Evolutionary conservation across 2,797 vertebrate species (phyloP).

Genomic region (Pseudochirops cupreus): DNA sequence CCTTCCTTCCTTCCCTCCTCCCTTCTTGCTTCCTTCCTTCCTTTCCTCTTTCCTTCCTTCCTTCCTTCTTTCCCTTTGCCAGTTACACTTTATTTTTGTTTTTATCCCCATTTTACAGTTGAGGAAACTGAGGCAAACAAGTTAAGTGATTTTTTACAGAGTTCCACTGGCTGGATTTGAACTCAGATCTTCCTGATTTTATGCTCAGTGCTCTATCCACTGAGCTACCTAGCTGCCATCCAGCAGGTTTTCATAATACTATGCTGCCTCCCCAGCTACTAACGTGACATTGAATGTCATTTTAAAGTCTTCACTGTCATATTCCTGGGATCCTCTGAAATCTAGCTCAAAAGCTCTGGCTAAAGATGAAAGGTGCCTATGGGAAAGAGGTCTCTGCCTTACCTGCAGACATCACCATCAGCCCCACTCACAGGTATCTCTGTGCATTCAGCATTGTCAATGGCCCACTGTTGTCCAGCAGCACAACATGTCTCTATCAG

Average conservation of each 20-base stretch:
- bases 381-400: conserved; percentile 40
- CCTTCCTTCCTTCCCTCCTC: background rate
- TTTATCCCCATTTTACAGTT: background rate
- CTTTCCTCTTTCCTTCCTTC: no score
- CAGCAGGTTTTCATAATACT: background rate
- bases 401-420: conserved; percentile 91
- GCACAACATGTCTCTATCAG: conserved; percentile 93
- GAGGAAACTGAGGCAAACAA: background rate
- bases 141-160: background rate
- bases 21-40: no score
- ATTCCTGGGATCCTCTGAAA: background rate
- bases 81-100: background rate
- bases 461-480: conserved; percentile 93
- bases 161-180: background rate
- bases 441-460: conserved; percentile 89
- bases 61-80: background rate
- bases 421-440: conserved; percentile 84
- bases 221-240: background rate
- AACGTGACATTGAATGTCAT: background rate
- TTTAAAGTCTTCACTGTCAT: background rate
- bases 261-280: background rate
- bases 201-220: background rate
- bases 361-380: background rate
- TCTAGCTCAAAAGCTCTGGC: background rate
- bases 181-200: background rate